Conservation (phyloP, 2,888 invertebrate species). For the Ypsolopha scabrella region DNA sequence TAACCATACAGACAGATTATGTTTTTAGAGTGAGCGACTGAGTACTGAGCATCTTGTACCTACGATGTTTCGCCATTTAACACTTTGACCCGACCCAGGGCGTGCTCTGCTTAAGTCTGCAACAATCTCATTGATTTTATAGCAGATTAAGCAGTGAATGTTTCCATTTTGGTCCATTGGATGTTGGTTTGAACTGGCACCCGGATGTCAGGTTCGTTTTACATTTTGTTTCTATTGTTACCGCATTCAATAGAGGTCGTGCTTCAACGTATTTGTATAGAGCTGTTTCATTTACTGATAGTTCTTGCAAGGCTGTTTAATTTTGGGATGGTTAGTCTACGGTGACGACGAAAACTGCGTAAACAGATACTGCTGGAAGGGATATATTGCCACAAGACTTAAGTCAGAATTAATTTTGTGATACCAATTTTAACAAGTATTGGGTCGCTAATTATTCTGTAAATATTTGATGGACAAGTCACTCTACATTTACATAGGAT, state of each 20-base stretch:
- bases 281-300: neutral
- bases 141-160: conserved; percentile 55
- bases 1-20: too few relatives aligned
- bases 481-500: too few relatives aligned
- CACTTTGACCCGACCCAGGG: conserved; percentile 47
- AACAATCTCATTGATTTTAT: conserved; percentile 56
- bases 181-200: conserved; percentile 56
- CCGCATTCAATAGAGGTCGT: conserved; percentile 41
- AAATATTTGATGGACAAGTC: too few relatives aligned
- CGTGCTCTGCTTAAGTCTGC: conserved; percentile 26
- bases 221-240: conserved; percentile 44
- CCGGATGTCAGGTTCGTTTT: conserved; percentile 61
- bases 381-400: neutral
- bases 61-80: conserved; percentile 44
- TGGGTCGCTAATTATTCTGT: too few relatives aligned
- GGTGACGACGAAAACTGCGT: neutral
- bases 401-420: too few relatives aligned
- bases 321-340: neutral
- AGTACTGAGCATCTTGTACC: too few relatives aligned
- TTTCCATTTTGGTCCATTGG: conserved; percentile 52
- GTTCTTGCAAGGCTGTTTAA: neutral
- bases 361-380: neutral
- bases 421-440: too few relatives aligned
- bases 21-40: too few relatives aligned
- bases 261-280: conserved; percentile 15